Evolutionary conservation across 2,888 invertebrate species (phyloP), one percentile per base, ranked within the genome.

Genomic region (Amiota communis): DNA sequence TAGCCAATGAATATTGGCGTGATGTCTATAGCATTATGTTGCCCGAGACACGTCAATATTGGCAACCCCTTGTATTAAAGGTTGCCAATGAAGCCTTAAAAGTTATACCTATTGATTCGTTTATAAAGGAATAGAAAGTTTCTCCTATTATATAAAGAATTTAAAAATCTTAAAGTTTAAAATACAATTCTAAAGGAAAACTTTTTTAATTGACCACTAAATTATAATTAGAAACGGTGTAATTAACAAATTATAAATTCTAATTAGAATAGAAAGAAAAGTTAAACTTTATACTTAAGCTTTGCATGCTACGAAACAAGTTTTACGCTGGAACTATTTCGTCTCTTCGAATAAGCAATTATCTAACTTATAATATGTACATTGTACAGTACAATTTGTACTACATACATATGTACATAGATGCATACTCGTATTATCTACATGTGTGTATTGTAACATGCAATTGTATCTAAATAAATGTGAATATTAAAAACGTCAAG

Each of bases 1-100:
- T 92, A 76, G 89, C 91, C 6, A 92, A 92, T 82, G 91, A 91
- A 76, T 91, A 92, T 81, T 92, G 92, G 92, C 90, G 90, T 56
- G 82, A 90, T n/a, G 86, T 92, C 53, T 92, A 92, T 79, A 90
- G 89, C 61, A 87, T 90, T 64, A 88, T 92, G 82, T 76, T 92
- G 79, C 92, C 92, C 0, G 89, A 89, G 77, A 89, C 89, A 1
- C 86, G 86, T 12, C 77, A 79, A 20, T 86, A 85, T 49, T 90
- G 89, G 88, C 85, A 86, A 51, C 90, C 90, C 0, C 75, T 90
- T 47, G 61, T 87, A 46, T 63, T 88, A 56, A 82, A 80, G 36
- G 70, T 83, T 68, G 76, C 87, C 15, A 90, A 90, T 74, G 81
- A 86, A 72, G 83, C 88, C 10, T 75, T 90, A 72, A 57, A 77